phyloP scores from a whole-genome alignment of 2,888 invertebrate genomes.

The Habroteleia sp. region DNA sequence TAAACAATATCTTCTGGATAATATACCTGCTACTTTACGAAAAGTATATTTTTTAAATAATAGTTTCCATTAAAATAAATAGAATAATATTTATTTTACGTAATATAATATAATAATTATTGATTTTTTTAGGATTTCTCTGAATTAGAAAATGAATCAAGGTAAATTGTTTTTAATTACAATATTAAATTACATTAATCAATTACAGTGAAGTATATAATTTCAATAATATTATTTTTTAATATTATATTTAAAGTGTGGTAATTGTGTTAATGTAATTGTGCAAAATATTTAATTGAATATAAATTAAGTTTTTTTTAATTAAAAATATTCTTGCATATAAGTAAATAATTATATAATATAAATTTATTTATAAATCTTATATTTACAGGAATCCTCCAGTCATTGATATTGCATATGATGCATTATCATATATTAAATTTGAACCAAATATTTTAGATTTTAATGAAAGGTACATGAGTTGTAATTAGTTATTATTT shows the following conservation, averaged over 20 bases:
- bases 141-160: constrained; percentile 75
- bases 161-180: constrained; percentile 69
- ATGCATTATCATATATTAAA: constrained; percentile 81
- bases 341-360: too few species aligned
- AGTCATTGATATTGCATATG: constrained; percentile 73
- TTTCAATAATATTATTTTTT: too few species aligned
- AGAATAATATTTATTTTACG: neutral
- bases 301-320: too few species aligned
- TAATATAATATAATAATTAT: constrained; percentile 59
- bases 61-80: constrained; percentile 5
- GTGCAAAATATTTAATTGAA: too few species aligned
- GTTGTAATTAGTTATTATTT: too few species aligned
- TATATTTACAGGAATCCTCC: constrained; percentile 36
- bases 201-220: too few species aligned
- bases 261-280: too few species aligned
- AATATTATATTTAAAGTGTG: too few species aligned
- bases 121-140: constrained; percentile 73
- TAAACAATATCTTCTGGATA: constrained; percentile 86
- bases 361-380: constrained; percentile 6
- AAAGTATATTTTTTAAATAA: constrained; percentile 77
- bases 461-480: constrained; percentile 85
- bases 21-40: constrained; percentile 83
- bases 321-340: too few species aligned
- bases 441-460: constrained; percentile 87
- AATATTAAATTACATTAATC: too few species aligned